Conservation (phyloP, 2,888 invertebrate species). For the Stenoptilia bipunctidactyla region DNA sequence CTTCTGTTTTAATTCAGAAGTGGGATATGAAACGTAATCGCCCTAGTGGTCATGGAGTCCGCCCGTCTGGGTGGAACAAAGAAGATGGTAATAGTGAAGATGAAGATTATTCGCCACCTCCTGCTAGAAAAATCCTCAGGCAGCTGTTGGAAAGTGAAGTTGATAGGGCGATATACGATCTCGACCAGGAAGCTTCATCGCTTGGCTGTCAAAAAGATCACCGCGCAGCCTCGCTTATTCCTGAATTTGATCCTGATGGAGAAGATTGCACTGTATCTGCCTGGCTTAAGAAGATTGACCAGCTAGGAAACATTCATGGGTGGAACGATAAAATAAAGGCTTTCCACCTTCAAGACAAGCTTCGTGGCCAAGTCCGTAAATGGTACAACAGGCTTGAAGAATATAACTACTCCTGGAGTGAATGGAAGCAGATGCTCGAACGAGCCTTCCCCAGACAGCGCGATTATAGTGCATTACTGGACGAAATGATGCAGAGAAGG, state of each 20-base stretch:
- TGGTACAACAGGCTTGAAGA: slow-evolving; percentile 20
- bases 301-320: slow-evolving; percentile 16
- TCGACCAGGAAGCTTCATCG: no score
- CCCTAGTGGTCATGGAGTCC: no score
- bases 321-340: slow-evolving; percentile 18
- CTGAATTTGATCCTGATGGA: slow-evolving; percentile 12
- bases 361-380: slow-evolving; percentile 19
- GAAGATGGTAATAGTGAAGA: no score
- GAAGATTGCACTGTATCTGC: slow-evolving; percentile 12
- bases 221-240: slow-evolving; percentile 11
- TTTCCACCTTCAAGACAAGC: slow-evolving; percentile 16
- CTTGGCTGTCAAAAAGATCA: no score
- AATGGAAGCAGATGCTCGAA: slow-evolving; percentile 20
- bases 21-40: no score
- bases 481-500: slow-evolving; percentile 14
- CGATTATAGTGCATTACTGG: slow-evolving; percentile 16
- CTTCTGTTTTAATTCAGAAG: no score
- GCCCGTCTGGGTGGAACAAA: no score
- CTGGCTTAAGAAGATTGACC: slow-evolving; percentile 18
- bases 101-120: no score
- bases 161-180: no score
- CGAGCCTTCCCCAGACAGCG: slow-evolving; percentile 20
- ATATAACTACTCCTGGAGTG: slow-evolving; percentile 19
- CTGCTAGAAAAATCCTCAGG: no score
- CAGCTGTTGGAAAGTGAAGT: no score